Percentiles rank a stretch among this genome's conserved stretches.
phyloP scores from a whole-genome alignment of 1,140 invertebrate species.

The Pinna nobilis region DNA sequence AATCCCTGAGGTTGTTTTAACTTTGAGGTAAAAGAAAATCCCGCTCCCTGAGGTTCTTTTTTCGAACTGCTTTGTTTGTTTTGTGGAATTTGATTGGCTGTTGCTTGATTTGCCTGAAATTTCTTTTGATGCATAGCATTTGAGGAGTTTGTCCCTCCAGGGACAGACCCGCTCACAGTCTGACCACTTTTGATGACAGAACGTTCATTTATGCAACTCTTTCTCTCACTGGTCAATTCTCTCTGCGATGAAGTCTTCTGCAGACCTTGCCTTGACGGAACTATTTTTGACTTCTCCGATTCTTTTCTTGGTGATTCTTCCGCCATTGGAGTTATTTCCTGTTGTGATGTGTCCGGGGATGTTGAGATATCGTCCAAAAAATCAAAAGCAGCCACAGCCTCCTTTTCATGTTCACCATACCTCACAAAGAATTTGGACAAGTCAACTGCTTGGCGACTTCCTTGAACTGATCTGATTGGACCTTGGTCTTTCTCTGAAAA shows the following conservation, averaged over 20 bases:
- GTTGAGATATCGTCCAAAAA: conserved; percentile 57
- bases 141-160: neutral
- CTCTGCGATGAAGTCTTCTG: no score
- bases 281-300: neutral
- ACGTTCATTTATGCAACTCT: neutral
- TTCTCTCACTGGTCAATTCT: neutral
- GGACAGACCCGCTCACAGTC: neutral
- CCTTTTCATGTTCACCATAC: conserved; percentile 59
- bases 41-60: conserved; percentile 12
- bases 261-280: no score
- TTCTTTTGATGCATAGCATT: neutral
- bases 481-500: conserved; percentile 35
- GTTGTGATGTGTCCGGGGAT: conserved; percentile 6
- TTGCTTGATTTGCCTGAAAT: neutral
- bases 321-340: neutral
- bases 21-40: neutral
- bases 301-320: neutral
- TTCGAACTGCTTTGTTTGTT: neutral
- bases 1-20: conserved; percentile 19
- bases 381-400: conserved; percentile 65
- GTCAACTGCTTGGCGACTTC: conserved; percentile 45
- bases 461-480: neutral
- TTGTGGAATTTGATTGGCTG: neutral
- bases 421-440: conserved; percentile 56
- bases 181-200: neutral